Evolutionary conservation across 23 tunicate genomes (phyloP).

Genomic region (Trididemnum nubilum): DNA sequence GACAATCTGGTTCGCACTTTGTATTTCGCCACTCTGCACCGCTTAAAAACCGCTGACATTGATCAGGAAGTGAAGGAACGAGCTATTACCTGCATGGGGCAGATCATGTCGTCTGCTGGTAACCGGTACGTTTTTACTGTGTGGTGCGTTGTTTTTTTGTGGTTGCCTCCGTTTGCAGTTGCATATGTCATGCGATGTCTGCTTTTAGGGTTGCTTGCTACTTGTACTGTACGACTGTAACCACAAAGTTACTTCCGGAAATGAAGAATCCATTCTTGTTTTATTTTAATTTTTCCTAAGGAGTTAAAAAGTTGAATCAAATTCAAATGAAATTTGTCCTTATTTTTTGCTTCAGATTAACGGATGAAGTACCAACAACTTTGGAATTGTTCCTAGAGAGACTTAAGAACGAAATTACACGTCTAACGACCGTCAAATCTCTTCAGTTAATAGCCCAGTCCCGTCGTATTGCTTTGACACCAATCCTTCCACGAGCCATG

Average conservation of each 20-base stretch:
- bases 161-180: too few relatives aligned
- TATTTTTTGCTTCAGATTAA: conserved; percentile 16
- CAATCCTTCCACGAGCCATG: conserved; percentile 68
- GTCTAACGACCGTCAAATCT: conserved; percentile 86
- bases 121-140: conserved; percentile 40
- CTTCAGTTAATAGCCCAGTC: conserved; percentile 68
- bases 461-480: conserved; percentile 38
- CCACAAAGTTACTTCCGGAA: too few relatives aligned
- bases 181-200: too few relatives aligned
- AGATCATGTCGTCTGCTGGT: conserved; percentile 85
- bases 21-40: conserved; percentile 72
- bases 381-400: conserved; percentile 80
- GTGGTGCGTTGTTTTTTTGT: too few relatives aligned
- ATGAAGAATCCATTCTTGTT: too few relatives aligned
- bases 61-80: conserved; percentile 98
- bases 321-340: too few relatives aligned
- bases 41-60: conserved; percentile 82
- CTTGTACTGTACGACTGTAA: too few relatives aligned
- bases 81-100: conserved; percentile 97
- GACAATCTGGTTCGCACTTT: conserved; percentile 43
- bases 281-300: too few relatives aligned
- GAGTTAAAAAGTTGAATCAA: too few relatives aligned
- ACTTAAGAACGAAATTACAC: conserved; percentile 88
- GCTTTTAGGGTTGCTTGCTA: too few relatives aligned
- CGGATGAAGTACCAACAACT: conserved; percentile 61